A percentile compares a stretch with the other conserved stretches of the same genome.
These are phyloP conservation scores for Amphipyra tragopoginis DNA, from an alignment of 2,888 invertebrate species.

Conservation along the genomic window DNA sequence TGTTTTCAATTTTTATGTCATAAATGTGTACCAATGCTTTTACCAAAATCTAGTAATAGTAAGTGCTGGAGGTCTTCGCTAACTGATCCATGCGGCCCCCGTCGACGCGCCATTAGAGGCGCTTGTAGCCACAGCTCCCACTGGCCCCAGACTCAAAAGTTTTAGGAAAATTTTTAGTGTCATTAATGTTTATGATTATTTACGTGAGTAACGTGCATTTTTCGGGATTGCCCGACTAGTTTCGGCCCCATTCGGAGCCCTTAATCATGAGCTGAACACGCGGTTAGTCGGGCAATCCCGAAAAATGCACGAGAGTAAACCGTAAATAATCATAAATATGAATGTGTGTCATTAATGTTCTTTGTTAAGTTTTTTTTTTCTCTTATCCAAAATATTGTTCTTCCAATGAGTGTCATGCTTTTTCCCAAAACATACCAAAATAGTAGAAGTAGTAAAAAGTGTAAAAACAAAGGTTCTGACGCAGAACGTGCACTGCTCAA, in stretches of 20 bases:
- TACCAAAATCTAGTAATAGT: constrained; percentile 2
- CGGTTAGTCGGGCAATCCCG: too few species aligned
- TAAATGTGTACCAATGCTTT: constrained; percentile 7
- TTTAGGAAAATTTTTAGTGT: too few species aligned
- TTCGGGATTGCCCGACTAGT: too few species aligned
- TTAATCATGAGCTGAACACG: too few species aligned
- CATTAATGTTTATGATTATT: too few species aligned
- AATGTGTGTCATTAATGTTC: constrained; percentile 4
- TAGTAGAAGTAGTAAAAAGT: background rate
- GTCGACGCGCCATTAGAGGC: background rate
- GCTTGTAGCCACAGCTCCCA: background rate
- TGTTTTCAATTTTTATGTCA: constrained; percentile 3
- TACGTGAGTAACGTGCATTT: too few species aligned
- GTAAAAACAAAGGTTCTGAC: too few species aligned
- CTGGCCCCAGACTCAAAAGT: background rate
- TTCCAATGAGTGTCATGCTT: background rate
- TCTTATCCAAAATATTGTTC: background rate
- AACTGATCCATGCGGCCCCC: background rate
- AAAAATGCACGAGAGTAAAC: too few species aligned
- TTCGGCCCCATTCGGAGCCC: too few species aligned
- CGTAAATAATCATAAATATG: too few species aligned
- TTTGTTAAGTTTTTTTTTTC: background rate
- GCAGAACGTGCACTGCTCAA: too few species aligned
- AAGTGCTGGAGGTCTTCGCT: background rate
- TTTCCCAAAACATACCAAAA: background rate